Evolutionary conservation across 2,797 vertebrate genomes (phyloP).

Genomic region (Gymnoscopelus braueri): DNA sequence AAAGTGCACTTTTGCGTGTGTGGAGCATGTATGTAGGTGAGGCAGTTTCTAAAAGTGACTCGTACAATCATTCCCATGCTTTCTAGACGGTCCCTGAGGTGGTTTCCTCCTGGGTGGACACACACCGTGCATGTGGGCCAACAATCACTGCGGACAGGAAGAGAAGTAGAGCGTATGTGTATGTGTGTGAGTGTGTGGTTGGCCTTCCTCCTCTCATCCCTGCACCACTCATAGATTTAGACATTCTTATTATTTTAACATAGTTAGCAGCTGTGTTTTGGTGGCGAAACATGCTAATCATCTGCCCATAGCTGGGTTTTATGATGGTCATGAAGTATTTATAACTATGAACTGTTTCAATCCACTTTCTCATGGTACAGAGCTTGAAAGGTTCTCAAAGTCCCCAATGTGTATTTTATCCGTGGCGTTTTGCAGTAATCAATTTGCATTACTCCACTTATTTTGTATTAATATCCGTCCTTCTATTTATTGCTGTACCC

Average conservation of each 20-base stretch:
- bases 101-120: constrained; percentile 70
- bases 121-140: constrained; percentile 73
- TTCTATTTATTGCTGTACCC: no score
- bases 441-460: no score
- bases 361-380: constrained; percentile 66
- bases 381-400: constrained; percentile 40
- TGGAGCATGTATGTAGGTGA: constrained; percentile 39
- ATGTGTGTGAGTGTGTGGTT: constrained; percentile 56
- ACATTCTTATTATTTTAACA: constrained; percentile 77
- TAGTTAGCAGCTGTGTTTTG: constrained; percentile 78
- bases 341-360: constrained; percentile 54
- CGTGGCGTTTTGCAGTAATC: not conserved
- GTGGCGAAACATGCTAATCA: constrained; percentile 66
- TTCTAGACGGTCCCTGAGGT: constrained; percentile 50
- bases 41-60: constrained; percentile 75
- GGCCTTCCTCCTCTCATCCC: constrained; percentile 60
- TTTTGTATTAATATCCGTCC: no score
- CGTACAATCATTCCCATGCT: constrained; percentile 65
- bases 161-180: constrained; percentile 31
- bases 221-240: constrained; percentile 77
- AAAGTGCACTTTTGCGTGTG: not conserved
- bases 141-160: constrained; percentile 72
- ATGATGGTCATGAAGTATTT: constrained; percentile 74
- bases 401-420: constrained; percentile 13
- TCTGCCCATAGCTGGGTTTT: constrained; percentile 63